phyloP scores from a whole-genome alignment of 2,888 invertebrate species.

The Diarsia rubi region DNA sequence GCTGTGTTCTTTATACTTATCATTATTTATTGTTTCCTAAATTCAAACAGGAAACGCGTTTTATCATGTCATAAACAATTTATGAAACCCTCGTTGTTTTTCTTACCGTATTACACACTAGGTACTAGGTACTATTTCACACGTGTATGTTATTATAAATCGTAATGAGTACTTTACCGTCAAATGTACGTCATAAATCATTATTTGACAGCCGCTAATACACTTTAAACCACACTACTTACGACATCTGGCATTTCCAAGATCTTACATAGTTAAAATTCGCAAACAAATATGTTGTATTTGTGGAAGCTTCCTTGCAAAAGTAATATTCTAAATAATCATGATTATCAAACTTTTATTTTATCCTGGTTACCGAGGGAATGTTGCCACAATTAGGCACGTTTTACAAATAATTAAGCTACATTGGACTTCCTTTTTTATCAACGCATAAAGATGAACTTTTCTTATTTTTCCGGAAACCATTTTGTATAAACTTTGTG shows the following conservation, averaged over 20 bases:
- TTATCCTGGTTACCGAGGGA: neutral
- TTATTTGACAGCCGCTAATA: constrained; percentile 32
- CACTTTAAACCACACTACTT: constrained; percentile 25
- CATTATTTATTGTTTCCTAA: neutral
- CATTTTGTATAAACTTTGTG: neutral
- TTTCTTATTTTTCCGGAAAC: neutral
- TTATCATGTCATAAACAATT: neutral
- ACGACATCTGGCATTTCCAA: constrained; percentile 18
- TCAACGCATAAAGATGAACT: neutral
- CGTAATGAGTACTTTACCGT: neutral
- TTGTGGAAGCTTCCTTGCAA: constrained; percentile 9
- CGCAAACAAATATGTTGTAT: neutral
- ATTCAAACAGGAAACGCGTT: neutral
- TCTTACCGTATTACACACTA: neutral
- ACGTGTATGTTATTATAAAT: neutral
- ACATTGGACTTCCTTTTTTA: neutral
- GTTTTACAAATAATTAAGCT: neutral
- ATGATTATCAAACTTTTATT: neutral
- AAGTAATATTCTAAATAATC: neutral
- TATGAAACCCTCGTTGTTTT: neutral
- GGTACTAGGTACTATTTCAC: neutral
- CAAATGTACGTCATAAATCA: constrained; percentile 24
- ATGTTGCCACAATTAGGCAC: neutral
- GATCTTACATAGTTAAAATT: neutral
- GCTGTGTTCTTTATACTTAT: neutral